These are phyloP conservation scores for Oxyura jamaicensis DNA, from an alignment of 2,113 vertebrate genomes.

Conservation along the genomic window DNA sequence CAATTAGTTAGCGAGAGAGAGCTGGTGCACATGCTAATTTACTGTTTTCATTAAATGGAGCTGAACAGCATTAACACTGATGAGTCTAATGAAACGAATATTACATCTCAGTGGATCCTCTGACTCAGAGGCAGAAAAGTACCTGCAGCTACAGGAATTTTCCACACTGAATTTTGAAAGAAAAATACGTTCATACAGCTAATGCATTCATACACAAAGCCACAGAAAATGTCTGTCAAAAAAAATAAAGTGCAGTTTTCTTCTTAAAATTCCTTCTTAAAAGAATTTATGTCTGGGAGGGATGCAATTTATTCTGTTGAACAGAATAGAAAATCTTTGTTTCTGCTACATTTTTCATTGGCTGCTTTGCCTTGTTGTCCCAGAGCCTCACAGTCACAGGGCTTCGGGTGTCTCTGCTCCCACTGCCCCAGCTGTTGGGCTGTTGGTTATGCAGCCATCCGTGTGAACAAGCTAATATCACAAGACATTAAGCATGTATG, in stretches of 20 bases:
- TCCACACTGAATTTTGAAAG: neutral
- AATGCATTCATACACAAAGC: neutral
- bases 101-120: slow-evolving; percentile 39
- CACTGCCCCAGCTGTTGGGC: neutral
- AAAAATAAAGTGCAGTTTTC: neutral
- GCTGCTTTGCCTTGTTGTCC: neutral
- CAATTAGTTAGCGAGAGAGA: slow-evolving; percentile 47
- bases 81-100: slow-evolving; percentile 55
- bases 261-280: neutral
- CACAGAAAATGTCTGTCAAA: neutral
- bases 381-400: neutral
- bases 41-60: slow-evolving; percentile 46
- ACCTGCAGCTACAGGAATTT: slow-evolving; percentile 39
- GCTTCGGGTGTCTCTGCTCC: neutral
- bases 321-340: neutral
- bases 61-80: slow-evolving; percentile 50
- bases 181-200: neutral
- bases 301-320: neutral
- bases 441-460: neutral
- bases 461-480: neutral
- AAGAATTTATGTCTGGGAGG: neutral
- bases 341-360: neutral
- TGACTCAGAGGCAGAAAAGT: slow-evolving; percentile 3
- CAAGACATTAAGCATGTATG: neutral
- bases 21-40: slow-evolving; percentile 35